Evolutionary conservation across 2,113 vertebrate genomes (phyloP).

Genomic region (Delphinus delphis): DNA sequence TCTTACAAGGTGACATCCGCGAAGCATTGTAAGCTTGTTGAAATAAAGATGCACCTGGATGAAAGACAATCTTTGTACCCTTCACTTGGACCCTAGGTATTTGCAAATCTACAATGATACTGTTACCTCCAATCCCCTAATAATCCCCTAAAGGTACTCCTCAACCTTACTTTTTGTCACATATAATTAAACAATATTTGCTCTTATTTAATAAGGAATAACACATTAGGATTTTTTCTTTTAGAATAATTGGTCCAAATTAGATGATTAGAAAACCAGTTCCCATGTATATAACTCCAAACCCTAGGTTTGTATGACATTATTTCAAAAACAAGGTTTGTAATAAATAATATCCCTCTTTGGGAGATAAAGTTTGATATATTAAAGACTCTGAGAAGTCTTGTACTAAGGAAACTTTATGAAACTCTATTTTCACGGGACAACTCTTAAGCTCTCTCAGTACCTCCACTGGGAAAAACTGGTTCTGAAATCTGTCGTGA

Average conservation of each 20-base stretch:
- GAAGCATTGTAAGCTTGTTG: neutral
- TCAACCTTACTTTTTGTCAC: neutral
- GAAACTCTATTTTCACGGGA: neutral
- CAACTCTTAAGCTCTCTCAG: neutral
- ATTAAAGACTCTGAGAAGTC: neutral
- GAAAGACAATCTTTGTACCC: neutral
- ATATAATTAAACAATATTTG: neutral
- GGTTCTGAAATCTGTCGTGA: neutral
- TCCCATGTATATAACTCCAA: neutral
- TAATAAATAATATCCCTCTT: neutral
- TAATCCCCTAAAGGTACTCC: neutral
- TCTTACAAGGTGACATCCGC: neutral
- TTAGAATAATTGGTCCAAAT: neutral
- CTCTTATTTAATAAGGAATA: constrained; percentile 17
- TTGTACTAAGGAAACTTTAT: neutral
- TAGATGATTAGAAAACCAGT: constrained; percentile 34
- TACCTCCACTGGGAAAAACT: neutral
- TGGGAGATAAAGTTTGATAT: neutral
- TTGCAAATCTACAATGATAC: neutral
- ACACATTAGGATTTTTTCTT: neutral
- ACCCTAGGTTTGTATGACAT: neutral
- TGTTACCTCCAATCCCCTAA: neutral
- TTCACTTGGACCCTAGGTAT: neutral
- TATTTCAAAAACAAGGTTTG: constrained; percentile 6
- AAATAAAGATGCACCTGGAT: neutral